These are phyloP conservation scores for Theocolax elegans DNA, from an alignment of 1,140 invertebrate genomes.

Conservation along the genomic window DNA sequence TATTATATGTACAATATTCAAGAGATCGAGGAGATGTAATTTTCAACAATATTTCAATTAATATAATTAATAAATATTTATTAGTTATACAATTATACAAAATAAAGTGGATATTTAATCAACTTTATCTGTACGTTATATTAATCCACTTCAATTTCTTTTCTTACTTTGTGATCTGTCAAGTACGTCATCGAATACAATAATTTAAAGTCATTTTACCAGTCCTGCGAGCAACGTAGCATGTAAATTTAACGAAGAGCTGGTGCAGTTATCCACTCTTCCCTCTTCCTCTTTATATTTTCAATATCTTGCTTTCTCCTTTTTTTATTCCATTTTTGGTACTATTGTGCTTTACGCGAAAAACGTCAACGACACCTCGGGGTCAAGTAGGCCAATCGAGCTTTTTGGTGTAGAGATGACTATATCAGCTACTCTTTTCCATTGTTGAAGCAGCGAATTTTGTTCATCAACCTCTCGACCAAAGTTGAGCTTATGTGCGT, in stretches of 20 bases:
- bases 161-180: too few relatives aligned
- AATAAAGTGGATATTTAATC: too few relatives aligned
- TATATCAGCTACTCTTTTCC: background rate
- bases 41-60: too few relatives aligned
- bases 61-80: too few relatives aligned
- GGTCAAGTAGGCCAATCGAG: constrained; percentile 34
- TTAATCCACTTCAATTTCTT: too few relatives aligned
- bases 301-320: background rate
- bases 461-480: background rate
- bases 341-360: constrained; percentile 9
- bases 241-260: constrained; percentile 35
- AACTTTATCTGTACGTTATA: too few relatives aligned
- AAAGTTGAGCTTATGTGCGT: background rate
- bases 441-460: background rate
- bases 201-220: constrained; percentile 13
- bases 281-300: background rate
- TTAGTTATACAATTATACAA: too few relatives aligned
- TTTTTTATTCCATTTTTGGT: background rate
- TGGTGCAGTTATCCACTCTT: background rate
- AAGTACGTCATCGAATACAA: background rate
- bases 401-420: constrained; percentile 35
- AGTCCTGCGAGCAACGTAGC: constrained; percentile 3
- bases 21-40: too few relatives aligned
- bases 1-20: too few relatives aligned
- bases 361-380: constrained; percentile 11